Evolutionary conservation across 2,797 vertebrate genomes (phyloP), one percentile per base, ranked within the genome.

Genomic region (Myotis planiceps): DNA sequence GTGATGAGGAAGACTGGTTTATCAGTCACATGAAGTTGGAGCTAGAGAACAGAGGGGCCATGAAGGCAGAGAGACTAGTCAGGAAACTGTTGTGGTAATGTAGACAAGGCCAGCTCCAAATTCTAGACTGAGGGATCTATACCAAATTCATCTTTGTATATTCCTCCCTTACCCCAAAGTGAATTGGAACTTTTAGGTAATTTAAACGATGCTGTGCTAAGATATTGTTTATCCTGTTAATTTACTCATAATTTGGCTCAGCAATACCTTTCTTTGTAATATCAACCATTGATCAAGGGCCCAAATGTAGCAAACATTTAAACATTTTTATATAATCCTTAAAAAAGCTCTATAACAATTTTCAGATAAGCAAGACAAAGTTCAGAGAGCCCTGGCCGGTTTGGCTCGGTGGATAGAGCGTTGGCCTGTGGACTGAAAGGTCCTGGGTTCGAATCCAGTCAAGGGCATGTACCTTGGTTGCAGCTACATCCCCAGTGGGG

Each of bases 241-340:
- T 74, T 84, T 79, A 25, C 9, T 86, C 65, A 92, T 88, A 75
- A 66, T 88, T 90, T 76, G 60, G 60, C 29, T 86, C 79, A 76
- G 69, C 51, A 66, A 91, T 95, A 32, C 71, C 79, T 96, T 92
- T 88, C 60, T 88, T 92, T 69, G 25, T 93, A 83, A 75, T 37
- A 78, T n/a, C 39, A 92, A 76, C 49, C 29, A 78, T 25, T 96
- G 84, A 63, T 53, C 55, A 79, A 88, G 34, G 49, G 9, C 15
- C n/a, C 9, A 85, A 71, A 53, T 72, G 47, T 86, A 81, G 18
- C 39, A 92, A 58, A 68, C 25, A 90, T 60, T 85, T 88, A 86
- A 45, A 78, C 29, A 58, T 58, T 94, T 92, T 88, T 34, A 45
- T 51, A 58, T 66, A 85, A 74, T 71, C 69, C 37, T 80, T 93